Evolutionary conservation across 2,888 invertebrate species (phyloP).

Genomic region (Prosopocoilus inquinatus): DNA sequence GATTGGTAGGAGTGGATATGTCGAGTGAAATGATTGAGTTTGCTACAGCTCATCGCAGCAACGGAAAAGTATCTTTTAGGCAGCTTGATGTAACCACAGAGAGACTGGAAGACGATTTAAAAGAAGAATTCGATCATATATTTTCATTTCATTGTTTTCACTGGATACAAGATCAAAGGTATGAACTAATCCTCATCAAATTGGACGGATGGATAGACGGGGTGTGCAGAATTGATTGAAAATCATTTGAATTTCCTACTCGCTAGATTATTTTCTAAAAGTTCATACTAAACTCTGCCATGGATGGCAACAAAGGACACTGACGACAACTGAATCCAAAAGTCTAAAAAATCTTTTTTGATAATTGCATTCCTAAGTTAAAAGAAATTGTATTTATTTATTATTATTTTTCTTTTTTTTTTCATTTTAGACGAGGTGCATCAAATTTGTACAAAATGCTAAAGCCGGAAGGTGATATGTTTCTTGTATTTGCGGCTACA

Average conservation of each 20-base stretch:
- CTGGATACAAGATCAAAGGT: slow-evolving; percentile 75
- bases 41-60: slow-evolving; percentile 47
- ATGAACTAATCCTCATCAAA: slow-evolving; percentile 31
- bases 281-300: too few species aligned
- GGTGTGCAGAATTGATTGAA: too few species aligned
- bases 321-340: too few species aligned
- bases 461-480: slow-evolving; percentile 65
- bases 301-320: too few species aligned
- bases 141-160: slow-evolving; percentile 79
- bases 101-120: slow-evolving; percentile 52
- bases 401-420: too few species aligned
- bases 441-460: slow-evolving; percentile 65
- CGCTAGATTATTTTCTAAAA: too few species aligned
- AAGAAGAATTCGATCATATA: slow-evolving; percentile 62
- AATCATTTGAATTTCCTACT: too few species aligned
- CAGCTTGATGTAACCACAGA: slow-evolving; percentile 59
- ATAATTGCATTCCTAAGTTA: too few species aligned
- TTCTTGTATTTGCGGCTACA: slow-evolving; percentile 67
- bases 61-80: slow-evolving; percentile 49
- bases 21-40: slow-evolving; percentile 69
- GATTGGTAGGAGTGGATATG: slow-evolving; percentile 66
- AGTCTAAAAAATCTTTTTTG: too few species aligned
- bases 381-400: slow-evolving; percentile 4
- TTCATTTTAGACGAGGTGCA: slow-evolving; percentile 57
- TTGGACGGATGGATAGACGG: too few species aligned